phyloP scores from a whole-genome alignment of 35 echinoderm and acorn worm genomes.

The Nesometra sesokonis region DNA sequence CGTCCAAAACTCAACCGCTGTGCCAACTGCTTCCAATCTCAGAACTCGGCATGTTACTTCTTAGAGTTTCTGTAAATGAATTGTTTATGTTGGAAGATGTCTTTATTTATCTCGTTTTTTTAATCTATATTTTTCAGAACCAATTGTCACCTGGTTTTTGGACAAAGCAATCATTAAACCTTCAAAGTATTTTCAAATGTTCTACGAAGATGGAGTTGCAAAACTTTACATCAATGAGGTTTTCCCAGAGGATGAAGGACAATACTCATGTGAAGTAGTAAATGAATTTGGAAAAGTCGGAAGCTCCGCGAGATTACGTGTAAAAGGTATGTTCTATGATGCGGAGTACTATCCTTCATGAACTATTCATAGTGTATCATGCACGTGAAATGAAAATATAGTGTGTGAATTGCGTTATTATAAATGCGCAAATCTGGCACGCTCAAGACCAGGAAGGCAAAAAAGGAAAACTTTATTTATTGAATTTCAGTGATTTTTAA shows the following conservation, averaged over 20 bases:
- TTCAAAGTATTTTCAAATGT: conserved; percentile 92
- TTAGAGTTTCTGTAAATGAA: too few relatives aligned
- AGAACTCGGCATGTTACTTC: too few relatives aligned
- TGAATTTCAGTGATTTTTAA: not conserved
- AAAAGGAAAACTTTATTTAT: conserved; percentile 8
- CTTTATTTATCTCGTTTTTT: too few relatives aligned
- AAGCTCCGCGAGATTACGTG: conserved; percentile 42
- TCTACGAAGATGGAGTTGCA: conserved; percentile 59
- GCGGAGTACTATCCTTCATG: conserved; percentile 31
- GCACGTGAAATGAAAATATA: not conserved
- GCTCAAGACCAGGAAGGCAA: not conserved
- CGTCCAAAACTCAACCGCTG: too few relatives aligned
- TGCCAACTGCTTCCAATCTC: too few relatives aligned
- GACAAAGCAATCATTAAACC: conserved; percentile 89
- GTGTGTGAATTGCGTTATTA: conserved; percentile 9
- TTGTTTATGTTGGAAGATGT: too few relatives aligned
- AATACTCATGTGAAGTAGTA: conserved; percentile 66
- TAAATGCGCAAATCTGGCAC: not conserved
- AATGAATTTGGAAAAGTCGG: conserved; percentile 40
- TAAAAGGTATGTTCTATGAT: conserved; percentile 83
- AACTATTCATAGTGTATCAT: not conserved
- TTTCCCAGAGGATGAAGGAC: conserved; percentile 80
- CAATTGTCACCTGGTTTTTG: conserved; percentile 80
- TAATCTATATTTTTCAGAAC: conserved; percentile 32
- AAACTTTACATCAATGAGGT: conserved; percentile 84